Base-by-base conservation (phyloP, 2,888 invertebrate species). In the Sericinus montela region DNA sequence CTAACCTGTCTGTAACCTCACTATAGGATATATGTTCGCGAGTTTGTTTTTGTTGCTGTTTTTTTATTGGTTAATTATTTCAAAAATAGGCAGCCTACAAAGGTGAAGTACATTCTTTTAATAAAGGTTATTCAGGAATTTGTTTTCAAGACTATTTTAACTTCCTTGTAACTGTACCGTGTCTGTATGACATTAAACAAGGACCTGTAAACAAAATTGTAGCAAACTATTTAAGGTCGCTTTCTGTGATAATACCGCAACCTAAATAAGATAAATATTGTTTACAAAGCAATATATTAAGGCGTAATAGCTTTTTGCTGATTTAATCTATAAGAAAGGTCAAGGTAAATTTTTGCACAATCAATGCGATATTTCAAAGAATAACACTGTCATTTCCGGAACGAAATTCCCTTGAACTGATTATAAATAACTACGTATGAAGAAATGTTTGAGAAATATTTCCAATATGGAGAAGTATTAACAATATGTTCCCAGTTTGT, bases 361-460 rank as follows among this genome's bases (percentile, higher is more conserved):
- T 28, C 44, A 44, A 35, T 45, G 37, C 19, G 23, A 34, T 44
- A 44, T 25, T 35, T 34, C 43, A 43, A 43, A 43, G 30, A 43
- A 37, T 36, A 47, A 47, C 19, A 19, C 14, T 37, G 44, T 38
- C 40, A 45, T 49, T 49, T 49, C 49, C 49, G 44, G 34, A 16
- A 44, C 37, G 35, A 38, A 32, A 49, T 49, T 44, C 49, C 49
- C 49, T 49, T 49, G 49, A 49, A 49, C 49, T 44, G 49, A 30
- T 39, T 49, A 43, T 43, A 48, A 29, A 32, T 15, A 30, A 29
- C 25, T 37, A 14, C 37, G 28, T 19, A 15, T 11, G 15, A 36
- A 36, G 15, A 36, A 29, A 37, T 37, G 29, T 30, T 41, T n/a
- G 41, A 10, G 15, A 3, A 19, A 3, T 19, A 19, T 19, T 19